phyloP scores from a whole-genome alignment of 2,888 invertebrate genomes.

The Synanthedon formicaeformis region DNA sequence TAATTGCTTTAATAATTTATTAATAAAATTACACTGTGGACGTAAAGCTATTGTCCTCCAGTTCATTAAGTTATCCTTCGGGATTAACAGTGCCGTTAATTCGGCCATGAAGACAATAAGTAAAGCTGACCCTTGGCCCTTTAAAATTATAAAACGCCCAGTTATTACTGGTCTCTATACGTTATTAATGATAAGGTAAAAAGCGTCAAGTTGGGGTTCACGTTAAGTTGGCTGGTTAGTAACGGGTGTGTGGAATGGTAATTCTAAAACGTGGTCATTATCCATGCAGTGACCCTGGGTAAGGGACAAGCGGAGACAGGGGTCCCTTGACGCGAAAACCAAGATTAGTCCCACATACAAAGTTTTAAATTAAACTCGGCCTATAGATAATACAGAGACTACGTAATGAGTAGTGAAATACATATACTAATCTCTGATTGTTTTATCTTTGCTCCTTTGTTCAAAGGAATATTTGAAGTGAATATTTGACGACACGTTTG shows the following conservation, averaged over 20 bases:
- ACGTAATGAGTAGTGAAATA: conserved; percentile 14
- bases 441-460: conserved; percentile 21
- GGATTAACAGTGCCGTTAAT: conserved; percentile 27
- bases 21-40: conserved; percentile 15
- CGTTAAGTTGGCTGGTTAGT: not conserved
- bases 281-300: conserved; percentile 30
- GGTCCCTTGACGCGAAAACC: conserved; percentile 29
- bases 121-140: conserved; percentile 27
- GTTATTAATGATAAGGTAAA: not conserved
- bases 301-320: conserved; percentile 19
- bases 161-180: conserved; percentile 6
- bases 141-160: conserved; percentile 22
- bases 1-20: conserved; percentile 7
- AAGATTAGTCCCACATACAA: conserved; percentile 47
- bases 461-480: no score
- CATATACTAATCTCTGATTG: conserved; percentile 15
- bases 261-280: conserved; percentile 39
- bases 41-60: conserved; percentile 21
- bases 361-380: conserved; percentile 43
- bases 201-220: not conserved
- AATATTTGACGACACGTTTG: no score
- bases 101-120: conserved; percentile 26
- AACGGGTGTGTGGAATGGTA: conserved; percentile 32
- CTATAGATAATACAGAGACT: conserved; percentile 5
- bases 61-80: conserved; percentile 17